A percentile compares a stretch with the other conserved stretches of the same genome.
Evolutionary conservation across 2,888 invertebrate genomes (phyloP).

Genomic region (Netelia virgata): DNA sequence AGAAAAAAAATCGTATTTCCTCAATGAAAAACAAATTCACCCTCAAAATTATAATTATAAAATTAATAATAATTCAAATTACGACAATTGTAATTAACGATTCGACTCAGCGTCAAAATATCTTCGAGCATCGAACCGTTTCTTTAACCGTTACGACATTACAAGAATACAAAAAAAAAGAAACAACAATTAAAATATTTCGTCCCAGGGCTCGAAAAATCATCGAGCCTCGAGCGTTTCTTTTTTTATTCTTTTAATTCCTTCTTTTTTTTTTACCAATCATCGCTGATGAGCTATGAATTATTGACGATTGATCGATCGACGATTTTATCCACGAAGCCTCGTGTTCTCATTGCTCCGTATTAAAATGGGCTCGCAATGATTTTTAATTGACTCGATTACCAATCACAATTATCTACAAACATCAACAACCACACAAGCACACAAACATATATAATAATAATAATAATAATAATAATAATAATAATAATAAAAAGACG

Average conservation of each 20-base stretch:
- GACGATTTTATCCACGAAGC: neutral
- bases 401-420: slow-evolving; percentile 36
- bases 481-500: neutral
- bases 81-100: neutral
- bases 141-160: too few relatives aligned
- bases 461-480: neutral
- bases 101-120: too few relatives aligned
- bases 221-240: too few relatives aligned
- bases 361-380: slow-evolving; percentile 41
- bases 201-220: too few relatives aligned
- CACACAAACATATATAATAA: neutral
- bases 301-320: slow-evolving; percentile 10
- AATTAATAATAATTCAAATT: neutral
- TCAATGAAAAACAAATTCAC: neutral
- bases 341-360: neutral
- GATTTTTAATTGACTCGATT: slow-evolving; percentile 59
- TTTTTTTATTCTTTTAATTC: neutral
- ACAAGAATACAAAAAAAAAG: too few relatives aligned
- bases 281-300: neutral
- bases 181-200: too few relatives aligned
- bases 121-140: too few relatives aligned
- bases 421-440: neutral
- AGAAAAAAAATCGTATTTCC: neutral
- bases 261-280: neutral
- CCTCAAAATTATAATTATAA: neutral